Conservation (phyloP, 35 echinoderm and acorn worm genomes). For the Nesometra sesokonis region DNA sequence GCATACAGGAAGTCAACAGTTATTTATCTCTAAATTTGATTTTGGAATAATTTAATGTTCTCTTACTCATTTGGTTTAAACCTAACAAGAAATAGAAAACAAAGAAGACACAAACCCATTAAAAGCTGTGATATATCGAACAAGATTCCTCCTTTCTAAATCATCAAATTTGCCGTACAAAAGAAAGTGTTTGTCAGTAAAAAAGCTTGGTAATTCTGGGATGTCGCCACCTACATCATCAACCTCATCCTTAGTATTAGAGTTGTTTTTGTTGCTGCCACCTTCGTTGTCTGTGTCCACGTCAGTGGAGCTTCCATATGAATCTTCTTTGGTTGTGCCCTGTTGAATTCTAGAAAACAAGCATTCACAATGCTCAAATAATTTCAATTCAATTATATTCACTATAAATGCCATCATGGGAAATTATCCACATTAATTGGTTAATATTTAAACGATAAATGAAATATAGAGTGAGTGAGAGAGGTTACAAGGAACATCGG, state of each 20-base stretch:
- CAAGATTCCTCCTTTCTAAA: constrained; percentile 57
- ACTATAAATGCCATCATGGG: too few relatives aligned
- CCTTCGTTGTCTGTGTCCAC: constrained; percentile 14
- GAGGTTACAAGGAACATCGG: too few relatives aligned
- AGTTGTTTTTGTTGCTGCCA: background rate
- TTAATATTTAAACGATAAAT: too few relatives aligned
- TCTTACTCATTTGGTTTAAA: too few relatives aligned
- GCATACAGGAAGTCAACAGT: too few relatives aligned
- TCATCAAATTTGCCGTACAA: constrained; percentile 71
- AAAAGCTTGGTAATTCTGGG: constrained; percentile 74
- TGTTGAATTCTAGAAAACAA: background rate
- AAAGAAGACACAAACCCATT: constrained; percentile 55
- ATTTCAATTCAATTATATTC: too few relatives aligned
- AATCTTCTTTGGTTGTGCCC: background rate
- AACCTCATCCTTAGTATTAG: too few relatives aligned
- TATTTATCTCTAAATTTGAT: too few relatives aligned
- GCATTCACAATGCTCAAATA: background rate
- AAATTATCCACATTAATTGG: too few relatives aligned
- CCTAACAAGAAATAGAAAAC: too few relatives aligned
- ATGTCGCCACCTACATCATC: background rate
- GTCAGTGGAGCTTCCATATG: constrained; percentile 54
- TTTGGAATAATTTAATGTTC: too few relatives aligned
- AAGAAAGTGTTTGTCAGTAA: constrained; percentile 58
- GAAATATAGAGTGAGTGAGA: too few relatives aligned
- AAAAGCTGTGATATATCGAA: constrained; percentile 70